Percentiles rank a stretch among this genome's conserved stretches.
These are phyloP conservation scores for Ferdinandea cuprea DNA, from an alignment of 2,888 invertebrate species.

Conservation along the genomic window DNA sequence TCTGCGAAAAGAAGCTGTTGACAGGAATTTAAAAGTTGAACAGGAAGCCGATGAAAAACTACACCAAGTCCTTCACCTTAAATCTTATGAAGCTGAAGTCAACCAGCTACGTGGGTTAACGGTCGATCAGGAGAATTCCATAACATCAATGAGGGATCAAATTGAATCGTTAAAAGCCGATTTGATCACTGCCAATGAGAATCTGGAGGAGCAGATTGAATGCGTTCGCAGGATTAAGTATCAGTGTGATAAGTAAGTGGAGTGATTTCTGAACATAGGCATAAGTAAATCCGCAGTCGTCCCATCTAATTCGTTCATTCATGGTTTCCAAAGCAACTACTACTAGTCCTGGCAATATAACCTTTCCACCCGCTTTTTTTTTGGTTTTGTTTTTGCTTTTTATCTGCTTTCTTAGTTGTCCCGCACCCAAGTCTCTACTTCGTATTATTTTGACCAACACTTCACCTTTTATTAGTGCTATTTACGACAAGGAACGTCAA, in stretches of 20 bases:
- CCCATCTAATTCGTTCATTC: conserved; percentile 20
- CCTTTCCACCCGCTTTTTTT: conserved; percentile 50
- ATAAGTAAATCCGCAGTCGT: no score
- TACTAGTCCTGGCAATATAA: conserved; percentile 58
- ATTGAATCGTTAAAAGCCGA: conserved; percentile 84
- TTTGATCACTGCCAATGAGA: conserved; percentile 84
- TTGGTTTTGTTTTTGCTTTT: conserved; percentile 67
- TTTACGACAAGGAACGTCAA: conserved; percentile 83
- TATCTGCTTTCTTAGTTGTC: conserved; percentile 65
- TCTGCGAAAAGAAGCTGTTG: conserved; percentile 84
- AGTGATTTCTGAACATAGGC: background rate
- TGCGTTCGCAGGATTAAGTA: conserved; percentile 83
- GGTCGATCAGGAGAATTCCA: conserved; percentile 84
- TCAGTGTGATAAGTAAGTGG: conserved; percentile 82
- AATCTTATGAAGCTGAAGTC: conserved; percentile 85
- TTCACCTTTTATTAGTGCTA: conserved; percentile 78
- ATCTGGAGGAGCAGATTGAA: conserved; percentile 84
- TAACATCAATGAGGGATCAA: conserved; percentile 84
- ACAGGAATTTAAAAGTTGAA: conserved; percentile 80
- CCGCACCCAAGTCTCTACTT: conserved; percentile 64
- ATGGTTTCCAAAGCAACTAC: conserved; percentile 5
- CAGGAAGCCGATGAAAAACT: conserved; percentile 78
- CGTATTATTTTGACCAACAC: conserved; percentile 67
- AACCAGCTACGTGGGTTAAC: conserved; percentile 85
- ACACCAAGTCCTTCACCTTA: conserved; percentile 83